Evolutionary conservation across 2,888 invertebrate genomes (phyloP).

Genomic region (Caradrina kadenii): DNA sequence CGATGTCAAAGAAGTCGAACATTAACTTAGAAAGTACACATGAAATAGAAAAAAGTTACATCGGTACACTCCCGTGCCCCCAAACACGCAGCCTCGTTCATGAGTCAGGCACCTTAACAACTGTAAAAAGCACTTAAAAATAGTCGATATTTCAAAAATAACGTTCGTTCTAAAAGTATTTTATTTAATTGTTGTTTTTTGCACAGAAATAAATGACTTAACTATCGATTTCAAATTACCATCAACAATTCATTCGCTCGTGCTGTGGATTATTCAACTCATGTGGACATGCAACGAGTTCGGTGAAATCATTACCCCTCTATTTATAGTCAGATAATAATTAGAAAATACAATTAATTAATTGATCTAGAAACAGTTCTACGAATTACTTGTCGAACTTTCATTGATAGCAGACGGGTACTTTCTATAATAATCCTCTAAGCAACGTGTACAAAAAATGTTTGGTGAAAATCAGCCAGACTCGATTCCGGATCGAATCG

Average conservation of each 20-base stretch:
- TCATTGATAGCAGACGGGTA: constrained; percentile 71
- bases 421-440: constrained; percentile 77
- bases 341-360: constrained; percentile 37
- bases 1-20: too few relatives aligned
- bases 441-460: constrained; percentile 71
- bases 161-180: background rate
- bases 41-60: too few relatives aligned
- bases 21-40: too few relatives aligned
- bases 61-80: too few relatives aligned
- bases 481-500: constrained; percentile 66
- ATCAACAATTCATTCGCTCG: constrained; percentile 23
- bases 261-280: constrained; percentile 44
- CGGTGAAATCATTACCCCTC: constrained; percentile 38
- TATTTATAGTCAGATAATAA: constrained; percentile 21
- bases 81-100: too few relatives aligned
- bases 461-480: constrained; percentile 70
- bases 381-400: constrained; percentile 69
- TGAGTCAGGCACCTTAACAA: too few relatives aligned
- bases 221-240: constrained; percentile 46
- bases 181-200: background rate
- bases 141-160: background rate
- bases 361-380: constrained; percentile 52
- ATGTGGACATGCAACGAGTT: constrained; percentile 34
- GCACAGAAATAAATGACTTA: constrained; percentile 15
- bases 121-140: too few relatives aligned